Conservation (phyloP, 2,797 vertebrate genomes). For the Nothura maculosa region DNA sequence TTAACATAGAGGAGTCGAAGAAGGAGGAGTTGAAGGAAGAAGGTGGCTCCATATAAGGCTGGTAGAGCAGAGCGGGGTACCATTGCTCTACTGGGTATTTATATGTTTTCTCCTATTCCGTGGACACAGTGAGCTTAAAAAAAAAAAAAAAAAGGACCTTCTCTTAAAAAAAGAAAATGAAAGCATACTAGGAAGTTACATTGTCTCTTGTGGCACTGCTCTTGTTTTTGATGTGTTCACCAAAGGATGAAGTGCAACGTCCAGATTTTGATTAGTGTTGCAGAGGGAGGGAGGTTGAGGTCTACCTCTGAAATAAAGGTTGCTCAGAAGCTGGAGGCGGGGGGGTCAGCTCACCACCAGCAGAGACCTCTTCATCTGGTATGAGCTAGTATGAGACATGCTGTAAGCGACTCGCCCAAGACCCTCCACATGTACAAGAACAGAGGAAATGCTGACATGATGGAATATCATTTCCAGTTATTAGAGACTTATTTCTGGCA, state of each 20-base stretch:
- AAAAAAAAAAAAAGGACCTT: not conserved
- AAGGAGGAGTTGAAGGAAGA: not conserved
- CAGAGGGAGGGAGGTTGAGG: not conserved
- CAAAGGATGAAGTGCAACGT: not conserved
- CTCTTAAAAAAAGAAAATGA: not conserved
- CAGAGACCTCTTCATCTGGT: not conserved
- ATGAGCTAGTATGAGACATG: not conserved
- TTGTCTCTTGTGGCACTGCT: not conserved
- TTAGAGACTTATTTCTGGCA: not conserved
- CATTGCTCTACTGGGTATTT: not conserved
- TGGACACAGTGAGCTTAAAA: not conserved
- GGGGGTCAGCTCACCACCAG: not conserved
- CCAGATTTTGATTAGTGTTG: not conserved
- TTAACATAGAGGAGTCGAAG: too few relatives aligned
- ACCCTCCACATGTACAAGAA: not conserved
- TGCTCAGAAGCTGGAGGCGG: not conserved
- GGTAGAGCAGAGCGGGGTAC: not conserved
- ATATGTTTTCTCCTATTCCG: not conserved
- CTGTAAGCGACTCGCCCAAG: not conserved
- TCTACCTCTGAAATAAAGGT: not conserved
- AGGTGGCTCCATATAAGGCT: not conserved
- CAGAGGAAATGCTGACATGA: not conserved
- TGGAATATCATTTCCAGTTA: not conserved
- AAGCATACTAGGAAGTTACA: not conserved
- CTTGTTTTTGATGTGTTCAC: not conserved